Conservation (phyloP, 2,113 vertebrate genomes). For the Oenanthe oenanthe region DNA sequence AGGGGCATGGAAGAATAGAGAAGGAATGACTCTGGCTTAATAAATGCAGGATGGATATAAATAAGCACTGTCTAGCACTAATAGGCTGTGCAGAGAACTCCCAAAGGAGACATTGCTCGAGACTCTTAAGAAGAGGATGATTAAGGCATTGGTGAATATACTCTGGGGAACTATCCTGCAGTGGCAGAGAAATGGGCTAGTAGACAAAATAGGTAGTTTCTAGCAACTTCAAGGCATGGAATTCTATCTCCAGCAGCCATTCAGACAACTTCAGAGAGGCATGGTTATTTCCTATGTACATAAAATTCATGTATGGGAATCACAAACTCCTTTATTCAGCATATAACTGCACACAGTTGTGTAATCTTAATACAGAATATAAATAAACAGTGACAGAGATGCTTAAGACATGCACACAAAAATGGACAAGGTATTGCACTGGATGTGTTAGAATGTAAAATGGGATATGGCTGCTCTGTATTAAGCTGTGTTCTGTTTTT, state of each 20-base stretch:
- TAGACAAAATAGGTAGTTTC: slow-evolving; percentile 19
- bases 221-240: slow-evolving; percentile 15
- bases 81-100: slow-evolving; percentile 41
- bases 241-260: slow-evolving; percentile 31
- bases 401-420: neutral
- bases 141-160: slow-evolving; percentile 33
- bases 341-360: slow-evolving; percentile 25
- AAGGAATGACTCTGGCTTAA: neutral
- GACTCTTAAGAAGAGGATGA: slow-evolving; percentile 42
- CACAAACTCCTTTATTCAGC: slow-evolving; percentile 24
- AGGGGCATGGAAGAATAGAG: neutral
- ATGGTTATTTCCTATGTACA: slow-evolving; percentile 35
- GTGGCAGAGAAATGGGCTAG: neutral
- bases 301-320: neutral
- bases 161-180: slow-evolving; percentile 16
- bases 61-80: slow-evolving; percentile 19
- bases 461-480: neutral
- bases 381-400: slow-evolving; percentile 51
- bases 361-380: slow-evolving; percentile 32
- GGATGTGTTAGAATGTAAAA: neutral
- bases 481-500: neutral
- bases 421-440: slow-evolving; percentile 18
- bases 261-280: slow-evolving; percentile 29
- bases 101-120: slow-evolving; percentile 33
- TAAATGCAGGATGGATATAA: slow-evolving; percentile 32